Evolutionary conservation across 1,140 invertebrate genomes (phyloP).

Genomic region (Dysdera silvatica): DNA sequence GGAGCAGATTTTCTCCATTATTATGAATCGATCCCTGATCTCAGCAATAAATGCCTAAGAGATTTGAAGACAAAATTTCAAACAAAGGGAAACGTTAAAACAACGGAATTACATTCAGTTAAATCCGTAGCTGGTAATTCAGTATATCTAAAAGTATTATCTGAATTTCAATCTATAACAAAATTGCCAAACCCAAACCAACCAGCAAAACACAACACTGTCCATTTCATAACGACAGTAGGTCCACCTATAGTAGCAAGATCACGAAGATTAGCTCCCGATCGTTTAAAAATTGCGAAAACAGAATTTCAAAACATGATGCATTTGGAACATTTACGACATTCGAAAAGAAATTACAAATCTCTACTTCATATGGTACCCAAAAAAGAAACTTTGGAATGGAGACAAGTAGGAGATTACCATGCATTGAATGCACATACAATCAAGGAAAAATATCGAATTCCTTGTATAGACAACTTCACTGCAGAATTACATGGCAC

Average conservation of each 20-base stretch:
- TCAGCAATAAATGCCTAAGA: too few species aligned
- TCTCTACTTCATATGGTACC: slow-evolving; percentile 34
- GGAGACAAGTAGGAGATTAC: slow-evolving; percentile 34
- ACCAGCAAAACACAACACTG: slow-evolving; percentile 9
- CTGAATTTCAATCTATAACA: too few species aligned
- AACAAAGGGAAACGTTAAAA: too few species aligned
- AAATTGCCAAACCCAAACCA: too few species aligned
- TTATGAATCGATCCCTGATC: too few species aligned
- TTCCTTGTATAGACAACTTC: slow-evolving; percentile 34
- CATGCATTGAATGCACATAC: slow-evolving; percentile 35
- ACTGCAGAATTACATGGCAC: not conserved
- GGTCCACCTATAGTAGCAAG: slow-evolving; percentile 1
- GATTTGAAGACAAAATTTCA: too few species aligned
- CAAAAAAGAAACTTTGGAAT: slow-evolving; percentile 29
- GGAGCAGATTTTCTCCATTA: too few species aligned
- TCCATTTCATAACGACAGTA: slow-evolving; percentile 14
- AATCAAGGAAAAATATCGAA: slow-evolving; percentile 32
- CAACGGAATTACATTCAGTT: too few species aligned
- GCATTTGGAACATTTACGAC: slow-evolving; percentile 19
- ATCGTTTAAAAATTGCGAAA: slow-evolving; percentile 16
- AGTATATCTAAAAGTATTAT: too few species aligned
- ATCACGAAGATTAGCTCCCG: slow-evolving; percentile 15
- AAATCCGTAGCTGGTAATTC: too few species aligned
- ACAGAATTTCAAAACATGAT: slow-evolving; percentile 19
- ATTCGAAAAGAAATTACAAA: too few species aligned